Evolutionary conservation across 2,888 invertebrate genomes (phyloP).

Genomic region (Drosophila conformis): DNA sequence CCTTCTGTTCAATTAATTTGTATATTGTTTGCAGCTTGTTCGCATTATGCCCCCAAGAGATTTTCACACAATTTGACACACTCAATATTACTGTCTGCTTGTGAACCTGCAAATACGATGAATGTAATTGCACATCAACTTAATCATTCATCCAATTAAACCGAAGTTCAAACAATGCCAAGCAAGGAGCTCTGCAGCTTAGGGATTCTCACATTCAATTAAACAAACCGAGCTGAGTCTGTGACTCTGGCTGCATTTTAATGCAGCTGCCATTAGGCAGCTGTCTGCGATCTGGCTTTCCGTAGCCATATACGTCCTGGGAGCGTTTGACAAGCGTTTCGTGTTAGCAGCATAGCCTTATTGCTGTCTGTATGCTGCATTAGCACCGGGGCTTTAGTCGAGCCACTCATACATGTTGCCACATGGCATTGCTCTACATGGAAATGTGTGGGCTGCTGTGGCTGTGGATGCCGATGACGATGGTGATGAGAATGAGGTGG

Average conservation of each 20-base stretch:
- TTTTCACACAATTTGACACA: slow-evolving; percentile 9
- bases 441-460: slow-evolving; percentile 10
- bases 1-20: neutral
- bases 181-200: neutral
- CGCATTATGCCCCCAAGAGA: neutral
- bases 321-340: slow-evolving; percentile 66
- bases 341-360: slow-evolving; percentile 55
- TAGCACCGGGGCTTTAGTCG: slow-evolving; percentile 59
- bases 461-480: slow-evolving; percentile 18
- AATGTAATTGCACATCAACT: slow-evolving; percentile 59
- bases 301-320: slow-evolving; percentile 18
- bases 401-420: slow-evolving; percentile 48
- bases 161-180: slow-evolving; percentile 36
- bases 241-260: slow-evolving; percentile 41
- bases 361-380: slow-evolving; percentile 44
- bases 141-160: slow-evolving; percentile 65
- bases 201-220: slow-evolving; percentile 57
- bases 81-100: slow-evolving; percentile 7
- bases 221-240: slow-evolving; percentile 49
- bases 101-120: neutral
- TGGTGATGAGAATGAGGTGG: slow-evolving; percentile 14
- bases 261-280: slow-evolving; percentile 46
- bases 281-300: slow-evolving; percentile 18
- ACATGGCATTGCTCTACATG: slow-evolving; percentile 28
- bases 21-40: neutral